phyloP scores from a whole-genome alignment of 2,888 invertebrate species.

The Bembecia ichneumoniformis region DNA sequence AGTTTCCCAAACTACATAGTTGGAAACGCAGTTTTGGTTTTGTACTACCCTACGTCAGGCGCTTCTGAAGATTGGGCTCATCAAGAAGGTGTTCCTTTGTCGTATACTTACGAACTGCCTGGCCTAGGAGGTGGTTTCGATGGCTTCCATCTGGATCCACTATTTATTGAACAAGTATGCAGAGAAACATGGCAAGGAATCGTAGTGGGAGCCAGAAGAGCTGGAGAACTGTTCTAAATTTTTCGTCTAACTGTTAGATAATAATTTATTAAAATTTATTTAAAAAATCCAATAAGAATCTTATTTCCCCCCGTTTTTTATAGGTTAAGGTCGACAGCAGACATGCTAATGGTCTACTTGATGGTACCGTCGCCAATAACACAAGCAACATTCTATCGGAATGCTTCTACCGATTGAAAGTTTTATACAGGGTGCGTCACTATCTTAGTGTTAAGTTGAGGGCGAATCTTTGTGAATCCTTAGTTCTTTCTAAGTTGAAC shows the following conservation, averaged over 20 bases:
- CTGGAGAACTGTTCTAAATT: slow-evolving; percentile 23
- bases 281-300: no score
- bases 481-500: no score
- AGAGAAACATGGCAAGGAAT: slow-evolving; percentile 74
- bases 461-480: no score
- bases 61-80: slow-evolving; percentile 78
- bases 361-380: no score
- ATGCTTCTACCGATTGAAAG: no score
- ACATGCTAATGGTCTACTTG: no score
- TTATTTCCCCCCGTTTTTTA: no score
- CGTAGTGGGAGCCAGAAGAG: slow-evolving; percentile 51
- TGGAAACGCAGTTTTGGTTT: slow-evolving; percentile 61
- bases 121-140: slow-evolving; percentile 45
- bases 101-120: slow-evolving; percentile 77
- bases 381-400: no score
- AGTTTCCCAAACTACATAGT: slow-evolving; percentile 59
- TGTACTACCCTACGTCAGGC: slow-evolving; percentile 73
- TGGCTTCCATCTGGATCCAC: slow-evolving; percentile 73
- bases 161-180: slow-evolving; percentile 68
- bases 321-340: no score
- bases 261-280: no score
- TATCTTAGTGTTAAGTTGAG: no score
- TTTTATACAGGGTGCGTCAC: no score
- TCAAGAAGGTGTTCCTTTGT: slow-evolving; percentile 65
- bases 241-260: background rate